Percentiles rank a stretch among this genome's conserved stretches.
These are phyloP conservation scores for Lamellibrachia columna DNA, from an alignment of 2,888 invertebrate genomes.

Conservation along the genomic window DNA sequence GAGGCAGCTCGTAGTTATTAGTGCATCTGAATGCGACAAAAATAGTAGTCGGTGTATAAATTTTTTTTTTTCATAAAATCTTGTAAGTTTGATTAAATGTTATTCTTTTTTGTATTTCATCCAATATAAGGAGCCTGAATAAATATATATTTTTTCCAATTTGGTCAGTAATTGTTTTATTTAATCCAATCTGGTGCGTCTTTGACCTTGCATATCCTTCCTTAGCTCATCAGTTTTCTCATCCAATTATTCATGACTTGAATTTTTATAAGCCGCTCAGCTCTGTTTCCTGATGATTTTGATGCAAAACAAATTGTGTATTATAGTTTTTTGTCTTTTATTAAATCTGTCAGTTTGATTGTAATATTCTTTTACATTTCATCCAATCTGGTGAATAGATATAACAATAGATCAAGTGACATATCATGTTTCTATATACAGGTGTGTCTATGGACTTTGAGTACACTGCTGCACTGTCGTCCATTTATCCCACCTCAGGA, in stretches of 20 bases:
- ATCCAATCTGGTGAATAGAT: neutral
- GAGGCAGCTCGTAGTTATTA: neutral
- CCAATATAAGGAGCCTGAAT: neutral
- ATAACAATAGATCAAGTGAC: neutral
- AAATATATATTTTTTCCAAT: no score
- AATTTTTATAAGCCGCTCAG: neutral
- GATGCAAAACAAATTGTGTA: neutral
- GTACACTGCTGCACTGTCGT: conserved; percentile 26
- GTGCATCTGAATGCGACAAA: neutral
- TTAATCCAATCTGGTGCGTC: neutral
- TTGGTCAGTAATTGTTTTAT: neutral
- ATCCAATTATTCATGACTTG: no score
- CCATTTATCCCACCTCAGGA: conserved; percentile 28
- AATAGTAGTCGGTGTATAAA: no score
- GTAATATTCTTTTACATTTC: neutral
- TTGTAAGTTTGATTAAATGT: neutral
- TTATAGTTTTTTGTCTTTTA: no score
- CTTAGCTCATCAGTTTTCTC: neutral
- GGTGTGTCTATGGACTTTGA: conserved; percentile 27
- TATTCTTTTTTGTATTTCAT: neutral
- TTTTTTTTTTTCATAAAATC: no score
- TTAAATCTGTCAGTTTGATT: neutral
- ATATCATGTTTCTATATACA: neutral
- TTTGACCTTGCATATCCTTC: neutral
- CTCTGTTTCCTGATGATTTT: neutral